phyloP scores from a whole-genome alignment of 2,888 invertebrate genomes.

The Drosophila recens region DNA sequence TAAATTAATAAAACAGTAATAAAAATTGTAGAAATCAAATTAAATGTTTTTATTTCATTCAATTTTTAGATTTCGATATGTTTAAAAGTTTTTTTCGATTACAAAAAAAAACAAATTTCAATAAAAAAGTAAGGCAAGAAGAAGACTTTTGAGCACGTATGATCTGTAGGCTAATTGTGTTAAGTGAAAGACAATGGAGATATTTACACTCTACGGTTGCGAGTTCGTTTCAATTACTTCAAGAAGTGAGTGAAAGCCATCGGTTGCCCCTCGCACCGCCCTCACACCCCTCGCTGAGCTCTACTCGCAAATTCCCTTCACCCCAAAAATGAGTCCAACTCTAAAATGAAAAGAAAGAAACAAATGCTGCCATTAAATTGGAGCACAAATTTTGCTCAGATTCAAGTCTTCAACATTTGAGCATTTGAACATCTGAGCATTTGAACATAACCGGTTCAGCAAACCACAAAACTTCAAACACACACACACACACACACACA shows the following conservation, averaged over 20 bases:
- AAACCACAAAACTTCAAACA: constrained; percentile 3
- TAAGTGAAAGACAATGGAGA: constrained; percentile 19
- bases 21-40: no score
- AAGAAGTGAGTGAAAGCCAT: constrained; percentile 30
- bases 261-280: constrained; percentile 4
- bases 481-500: constrained; percentile 11
- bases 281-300: no score
- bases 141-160: neutral
- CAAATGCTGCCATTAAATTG: constrained; percentile 37
- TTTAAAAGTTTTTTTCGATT: no score
- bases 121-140: no score
- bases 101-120: no score
- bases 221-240: constrained; percentile 20
- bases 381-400: constrained; percentile 39
- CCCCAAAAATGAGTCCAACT: constrained; percentile 23
- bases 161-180: constrained; percentile 24
- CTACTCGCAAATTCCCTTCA: constrained; percentile 15
- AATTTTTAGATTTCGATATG: no score
- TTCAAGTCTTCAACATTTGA: neutral
- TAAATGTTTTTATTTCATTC: no score
- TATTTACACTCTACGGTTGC: neutral
- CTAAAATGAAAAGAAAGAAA: constrained; percentile 5
- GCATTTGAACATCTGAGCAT: neutral
- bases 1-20: no score
- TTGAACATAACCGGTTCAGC: constrained; percentile 26